Base-by-base conservation (phyloP, 2,888 invertebrate species). In the Girardia tigrina region DNA sequence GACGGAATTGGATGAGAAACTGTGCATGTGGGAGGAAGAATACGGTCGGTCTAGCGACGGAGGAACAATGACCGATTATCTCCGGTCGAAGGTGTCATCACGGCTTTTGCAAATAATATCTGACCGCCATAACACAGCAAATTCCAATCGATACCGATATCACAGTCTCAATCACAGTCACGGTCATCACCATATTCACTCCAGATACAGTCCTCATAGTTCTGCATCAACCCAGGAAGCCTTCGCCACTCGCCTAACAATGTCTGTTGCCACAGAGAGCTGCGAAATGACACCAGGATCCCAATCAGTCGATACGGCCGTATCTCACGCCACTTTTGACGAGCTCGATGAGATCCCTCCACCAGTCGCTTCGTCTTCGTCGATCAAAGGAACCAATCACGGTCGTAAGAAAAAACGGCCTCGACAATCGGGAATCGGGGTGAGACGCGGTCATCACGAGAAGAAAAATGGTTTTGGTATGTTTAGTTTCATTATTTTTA, bases 161-260 rank as follows among this genome's bases (percentile, higher is more conserved):
- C 56, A n/a, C 23, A n/a, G n/a, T n/a, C n/a, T n/a, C n/a, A n/a
- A n/a, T n/a, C n/a, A n/a, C n/a, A n/a, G n/a, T n/a, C n/a, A n/a
- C n/a, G n/a, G n/a, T n/a, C n/a, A n/a, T n/a, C n/a, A n/a, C n/a
- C n/a, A n/a, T n/a, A n/a, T n/a, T n/a, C n/a, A n/a, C n/a, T n/a
- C n/a, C n/a, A n/a, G n/a, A n/a, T 56, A 56, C n/a, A 56, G 56
- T n/a, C 56, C 56, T 56, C 56, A 56, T 23, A 56, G 56, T 56
- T 56, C 56, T 20, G 56, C 56, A 56, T 56, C 56, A 56, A 56
- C 56, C 8, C 56, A 56, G 23, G 56, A 56, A 56, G 56, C 56
- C 4, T 16, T 56, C n/a, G 23, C 56, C 2, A 56, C 56, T 12
- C 56, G 56, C 4, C n/a, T 56, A 12, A 56, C 56, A 20, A 23